Evolutionary conservation across 2,888 invertebrate species (phyloP).

Genomic region (Liopterus haemorrhoidalis): DNA sequence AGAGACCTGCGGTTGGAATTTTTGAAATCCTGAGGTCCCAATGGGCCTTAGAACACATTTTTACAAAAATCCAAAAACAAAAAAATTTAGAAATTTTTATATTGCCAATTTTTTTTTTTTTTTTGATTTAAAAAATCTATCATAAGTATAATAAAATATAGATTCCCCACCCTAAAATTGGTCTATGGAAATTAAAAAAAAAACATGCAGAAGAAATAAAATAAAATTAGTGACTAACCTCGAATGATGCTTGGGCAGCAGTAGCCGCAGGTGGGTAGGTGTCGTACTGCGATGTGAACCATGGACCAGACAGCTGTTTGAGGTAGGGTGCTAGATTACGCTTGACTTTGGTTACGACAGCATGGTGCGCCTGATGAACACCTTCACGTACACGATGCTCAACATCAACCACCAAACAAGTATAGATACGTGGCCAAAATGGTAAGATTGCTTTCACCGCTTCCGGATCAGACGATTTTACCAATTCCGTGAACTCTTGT

Average conservation of each 20-base stretch:
- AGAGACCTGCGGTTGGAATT: too few species aligned
- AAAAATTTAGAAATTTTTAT: too few species aligned
- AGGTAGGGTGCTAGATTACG: conserved; percentile 74
- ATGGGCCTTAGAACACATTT: too few species aligned
- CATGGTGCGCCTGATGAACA: conserved; percentile 66
- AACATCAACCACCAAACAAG: conserved; percentile 65
- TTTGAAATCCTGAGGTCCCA: too few species aligned
- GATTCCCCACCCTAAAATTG: not conserved
- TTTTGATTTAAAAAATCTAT: not conserved
- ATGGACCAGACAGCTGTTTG: conserved; percentile 70
- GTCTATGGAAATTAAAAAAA: not conserved
- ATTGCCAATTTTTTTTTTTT: not conserved
- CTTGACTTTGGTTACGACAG: conserved; percentile 61
- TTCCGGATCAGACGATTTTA: conserved; percentile 59
- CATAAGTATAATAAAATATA: not conserved
- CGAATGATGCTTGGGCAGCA: conserved; percentile 62
- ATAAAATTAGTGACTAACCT: conserved; percentile 41
- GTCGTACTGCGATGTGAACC: conserved; percentile 83
- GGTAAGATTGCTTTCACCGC: conserved; percentile 66
- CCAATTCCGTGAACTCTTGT: conserved; percentile 71
- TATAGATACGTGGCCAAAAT: conserved; percentile 79
- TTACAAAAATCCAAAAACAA: too few species aligned
- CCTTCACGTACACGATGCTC: conserved; percentile 81
- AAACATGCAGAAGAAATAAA: not conserved
- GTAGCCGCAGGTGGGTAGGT: conserved; percentile 77